phyloP scores from a whole-genome alignment of 2,888 invertebrate species.

The Clivina fossor region DNA sequence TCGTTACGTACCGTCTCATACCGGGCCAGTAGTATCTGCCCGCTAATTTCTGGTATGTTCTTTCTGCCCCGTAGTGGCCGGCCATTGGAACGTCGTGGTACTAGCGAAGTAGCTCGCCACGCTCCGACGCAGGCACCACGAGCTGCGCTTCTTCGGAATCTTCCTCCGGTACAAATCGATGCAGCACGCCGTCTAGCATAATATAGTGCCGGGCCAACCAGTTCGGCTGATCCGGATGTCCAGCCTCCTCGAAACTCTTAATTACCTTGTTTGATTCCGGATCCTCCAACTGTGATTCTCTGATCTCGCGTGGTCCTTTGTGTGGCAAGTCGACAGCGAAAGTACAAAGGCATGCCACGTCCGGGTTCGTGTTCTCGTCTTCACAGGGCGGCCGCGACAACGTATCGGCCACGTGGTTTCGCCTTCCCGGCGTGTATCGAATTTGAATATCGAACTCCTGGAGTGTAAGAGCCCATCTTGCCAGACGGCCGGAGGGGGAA shows the following conservation, averaged over 20 bases:
- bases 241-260: no score
- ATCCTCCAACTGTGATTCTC: no score
- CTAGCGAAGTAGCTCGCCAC: constrained; percentile 22
- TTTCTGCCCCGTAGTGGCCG: constrained; percentile 36
- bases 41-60: constrained; percentile 23
- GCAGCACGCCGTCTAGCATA: constrained; percentile 40
- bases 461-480: constrained; percentile 49
- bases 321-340: no score
- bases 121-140: constrained; percentile 35
- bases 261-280: no score
- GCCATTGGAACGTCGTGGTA: constrained; percentile 35
- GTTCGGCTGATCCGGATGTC: constrained; percentile 16
- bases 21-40: constrained; percentile 36
- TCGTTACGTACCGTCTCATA: constrained; percentile 21
- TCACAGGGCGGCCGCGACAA: no score
- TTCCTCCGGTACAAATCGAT: constrained; percentile 35
- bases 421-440: constrained; percentile 48
- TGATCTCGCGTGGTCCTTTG: no score
- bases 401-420: no score
- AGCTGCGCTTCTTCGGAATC: constrained; percentile 27
- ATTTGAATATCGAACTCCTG: constrained; percentile 46
- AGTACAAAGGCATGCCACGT: no score
- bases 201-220: constrained; percentile 41
- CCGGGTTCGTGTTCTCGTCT: no score
- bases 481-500: constrained; percentile 47